Evolutionary conservation across 2,888 invertebrate species (phyloP), one percentile per base, ranked within the genome.

Genomic region (Eudemis profundana): DNA sequence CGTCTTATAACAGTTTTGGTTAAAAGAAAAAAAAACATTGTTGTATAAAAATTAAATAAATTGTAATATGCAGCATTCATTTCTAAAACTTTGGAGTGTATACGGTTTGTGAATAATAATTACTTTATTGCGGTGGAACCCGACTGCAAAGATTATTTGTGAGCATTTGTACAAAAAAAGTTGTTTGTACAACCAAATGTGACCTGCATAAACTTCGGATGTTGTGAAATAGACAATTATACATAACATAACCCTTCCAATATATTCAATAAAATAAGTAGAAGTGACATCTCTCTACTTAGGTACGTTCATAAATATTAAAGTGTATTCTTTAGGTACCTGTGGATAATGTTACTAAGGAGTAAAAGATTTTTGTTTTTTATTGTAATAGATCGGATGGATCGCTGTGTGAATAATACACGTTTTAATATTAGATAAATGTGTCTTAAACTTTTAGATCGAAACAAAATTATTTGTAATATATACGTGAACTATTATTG

Each of bases 361-460:
- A 12, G 3, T 38, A 23, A 63, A 50, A 40, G 49, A 29, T 40
- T 51, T 62, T 44, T 54, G 33, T 12, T 49, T 49, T 61, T 19
- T 47, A 61, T 66, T 29, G 49, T 59, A 50, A 65, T 36, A 65
- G 46, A 38, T 59, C 59, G 51, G 46, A 59, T 46, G 36, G 50
- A 59, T 46, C 51, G 64, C 59, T 44, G 51, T 57, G 23, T 65
- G 54, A 23, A 12, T 49, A 40, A 59, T 33, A 51, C 51, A 42
- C 33, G 14, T 61, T 53, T 51, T 64, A 50, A 57, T 44, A 64
- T 64, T 57, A 63, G 49, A 57, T 64, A 64, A 63, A 64, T 64
- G 63, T 64, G 63, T 64, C 63, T 64, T 64, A 64, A 57, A 56
- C 33, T 64, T 63, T 57, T 63, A 63, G 57, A 57, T 57, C 23